Base-by-base conservation (phyloP, 2,888 invertebrate species). In the Lutraria lutraria region DNA sequence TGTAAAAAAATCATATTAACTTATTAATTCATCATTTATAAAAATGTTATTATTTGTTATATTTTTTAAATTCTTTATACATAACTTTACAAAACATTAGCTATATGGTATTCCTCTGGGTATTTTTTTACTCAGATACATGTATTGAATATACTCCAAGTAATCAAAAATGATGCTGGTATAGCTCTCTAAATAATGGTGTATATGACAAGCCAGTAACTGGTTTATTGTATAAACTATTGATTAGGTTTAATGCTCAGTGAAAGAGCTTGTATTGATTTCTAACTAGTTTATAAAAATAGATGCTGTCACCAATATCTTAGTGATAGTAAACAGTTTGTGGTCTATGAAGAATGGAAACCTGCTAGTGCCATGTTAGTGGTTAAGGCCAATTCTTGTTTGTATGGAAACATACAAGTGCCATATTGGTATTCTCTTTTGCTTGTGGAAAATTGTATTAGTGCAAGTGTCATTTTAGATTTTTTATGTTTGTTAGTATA, bases 201-300 rank as follows among this genome's bases (percentile, higher is more conserved):
- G 25, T 76, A 76, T 76, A 76, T 76, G 76, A 76, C 76, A 43
- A 76, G 31, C 31, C 76, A 34, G 76, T 16, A 34, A 76, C 76
- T 76, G 76, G 34, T 31, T 76, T 31, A 76, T 76, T 34, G 76
- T 76, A 25, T 19, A 16, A 76, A 31, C 31, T 76, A 76, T 76
- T 76, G 76, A 76, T 76, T 76, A 34, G 0, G 76, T 63, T 85
- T 54, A 68, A 81, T 86, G 72, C 34, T 43, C 63, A 84, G 86
- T 89, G 87, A 87, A 85, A 86, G 81, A 81, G 87, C 34, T 79
- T 19, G n/a, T 86, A 89, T 89, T 89, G 89, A 89, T 89, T 89
- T 85, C 83, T 56, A 68, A 25, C 21, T 56, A 81, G 86, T 82
- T 87, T 68, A 84, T 89, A 89, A 84, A 89, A 87, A 89, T 89